Percentiles rank a stretch among this genome's conserved stretches.
phyloP scores from a whole-genome alignment of 2,888 invertebrate genomes.

The Drosophila meridionalis region DNA sequence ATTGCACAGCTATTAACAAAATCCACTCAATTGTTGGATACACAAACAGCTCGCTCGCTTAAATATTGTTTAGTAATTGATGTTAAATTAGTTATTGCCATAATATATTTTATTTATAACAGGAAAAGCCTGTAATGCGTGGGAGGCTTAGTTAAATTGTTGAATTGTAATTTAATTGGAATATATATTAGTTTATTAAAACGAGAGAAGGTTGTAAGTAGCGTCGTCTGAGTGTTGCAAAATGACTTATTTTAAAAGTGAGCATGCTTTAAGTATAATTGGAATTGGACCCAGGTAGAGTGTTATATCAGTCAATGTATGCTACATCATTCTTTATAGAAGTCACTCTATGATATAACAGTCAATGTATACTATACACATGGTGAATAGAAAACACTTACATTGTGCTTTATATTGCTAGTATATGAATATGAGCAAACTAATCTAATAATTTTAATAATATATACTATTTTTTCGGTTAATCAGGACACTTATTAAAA shows the following conservation, averaged over 20 bases:
- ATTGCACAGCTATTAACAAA: slow-evolving; percentile 32
- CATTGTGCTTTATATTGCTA: neutral
- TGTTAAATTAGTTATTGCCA: neutral
- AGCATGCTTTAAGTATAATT: neutral
- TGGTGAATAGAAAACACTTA: too few relatives aligned
- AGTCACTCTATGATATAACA: too few relatives aligned
- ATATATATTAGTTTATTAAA: neutral
- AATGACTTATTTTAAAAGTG: neutral
- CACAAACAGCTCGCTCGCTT: slow-evolving; percentile 1
- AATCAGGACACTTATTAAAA: too few relatives aligned
- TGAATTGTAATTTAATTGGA: neutral
- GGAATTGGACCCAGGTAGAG: neutral
- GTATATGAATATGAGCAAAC: too few relatives aligned
- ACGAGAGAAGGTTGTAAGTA: neutral
- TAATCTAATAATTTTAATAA: too few relatives aligned
- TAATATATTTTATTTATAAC: neutral
- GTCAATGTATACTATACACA: too few relatives aligned
- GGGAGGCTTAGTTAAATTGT: too few relatives aligned
- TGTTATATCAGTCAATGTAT: too few relatives aligned
- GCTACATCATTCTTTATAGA: too few relatives aligned
- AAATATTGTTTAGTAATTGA: neutral
- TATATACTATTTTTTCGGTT: too few relatives aligned
- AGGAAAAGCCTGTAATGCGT: neutral
- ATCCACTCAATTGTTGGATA: slow-evolving; percentile 18
- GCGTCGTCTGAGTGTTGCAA: neutral